Percentiles rank a stretch among this genome's conserved stretches.
phyloP scores from a whole-genome alignment of 1,140 invertebrate genomes.

The Bombus vancouverensis region DNA sequence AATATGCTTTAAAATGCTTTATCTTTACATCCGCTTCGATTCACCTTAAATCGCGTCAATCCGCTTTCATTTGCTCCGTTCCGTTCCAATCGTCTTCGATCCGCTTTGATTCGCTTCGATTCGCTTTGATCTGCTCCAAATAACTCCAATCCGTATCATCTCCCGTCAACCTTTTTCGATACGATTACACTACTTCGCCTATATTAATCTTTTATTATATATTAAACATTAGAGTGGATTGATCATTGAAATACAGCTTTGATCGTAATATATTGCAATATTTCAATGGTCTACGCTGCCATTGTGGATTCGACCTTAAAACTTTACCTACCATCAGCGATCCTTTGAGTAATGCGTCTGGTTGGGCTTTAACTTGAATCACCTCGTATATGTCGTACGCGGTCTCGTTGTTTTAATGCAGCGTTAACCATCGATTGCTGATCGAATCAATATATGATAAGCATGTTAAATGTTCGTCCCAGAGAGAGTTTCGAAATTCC shows the following conservation, averaged over 20 bases:
- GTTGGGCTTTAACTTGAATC: slow-evolving; percentile 53
- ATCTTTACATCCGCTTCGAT: no score
- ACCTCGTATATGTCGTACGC: slow-evolving; percentile 45
- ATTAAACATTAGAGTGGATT: background rate
- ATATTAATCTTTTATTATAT: background rate
- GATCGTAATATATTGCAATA: no score
- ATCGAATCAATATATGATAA: slow-evolving; percentile 47
- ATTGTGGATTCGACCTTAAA: slow-evolving; percentile 33
- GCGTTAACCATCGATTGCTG: slow-evolving; percentile 41
- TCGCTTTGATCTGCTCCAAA: background rate
- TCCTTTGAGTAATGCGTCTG: slow-evolving; percentile 65
- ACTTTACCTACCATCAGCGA: slow-evolving; percentile 41
- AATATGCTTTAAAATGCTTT: no score
- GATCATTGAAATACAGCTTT: background rate
- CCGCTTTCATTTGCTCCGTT: no score
- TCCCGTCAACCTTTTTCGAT: background rate
- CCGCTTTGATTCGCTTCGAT: background rate
- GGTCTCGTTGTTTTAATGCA: slow-evolving; percentile 66
- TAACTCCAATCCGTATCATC: background rate
- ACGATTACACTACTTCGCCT: background rate
- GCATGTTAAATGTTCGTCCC: slow-evolving; percentile 19
- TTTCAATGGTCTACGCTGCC: background rate
- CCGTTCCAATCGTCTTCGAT: background rate
- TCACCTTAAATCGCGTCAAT: no score
- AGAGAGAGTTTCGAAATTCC: slow-evolving; percentile 8